phyloP scores from a whole-genome alignment of 2,113 vertebrate species.

The Neolamprologus cancellatus region DNA sequence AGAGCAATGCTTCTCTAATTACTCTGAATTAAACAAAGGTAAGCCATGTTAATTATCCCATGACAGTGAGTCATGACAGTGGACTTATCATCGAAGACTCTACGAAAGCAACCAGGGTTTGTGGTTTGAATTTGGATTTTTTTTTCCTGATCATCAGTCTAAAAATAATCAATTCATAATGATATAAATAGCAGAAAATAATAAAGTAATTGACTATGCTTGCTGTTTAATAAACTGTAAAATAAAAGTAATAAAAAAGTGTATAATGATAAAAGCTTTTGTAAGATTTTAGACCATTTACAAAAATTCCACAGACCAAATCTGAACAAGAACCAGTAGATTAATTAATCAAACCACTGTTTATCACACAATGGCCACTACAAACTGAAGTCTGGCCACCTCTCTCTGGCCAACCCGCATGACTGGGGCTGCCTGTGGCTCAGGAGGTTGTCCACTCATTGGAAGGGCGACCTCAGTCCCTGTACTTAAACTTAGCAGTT shows the following conservation, averaged over 20 bases:
- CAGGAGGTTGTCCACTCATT: background rate
- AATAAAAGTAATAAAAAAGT: background rate
- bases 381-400: background rate
- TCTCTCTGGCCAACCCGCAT: background rate
- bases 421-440: background rate
- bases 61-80: rapidly evolving
- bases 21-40: background rate
- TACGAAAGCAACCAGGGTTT: background rate
- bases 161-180: background rate
- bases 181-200: background rate
- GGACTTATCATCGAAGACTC: background rate
- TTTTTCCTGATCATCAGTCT: background rate
- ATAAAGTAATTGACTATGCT: background rate
- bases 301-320: background rate
- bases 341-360: background rate
- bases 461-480: background rate
- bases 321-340: background rate
- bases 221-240: background rate
- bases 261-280: background rate
- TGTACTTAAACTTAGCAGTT: background rate
- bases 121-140: background rate
- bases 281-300: background rate
- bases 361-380: background rate
- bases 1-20: background rate
- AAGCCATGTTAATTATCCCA: background rate